These are phyloP conservation scores for Anser brachyrhynchus DNA, from an alignment of 2,113 vertebrate species.

Conservation along the genomic window DNA sequence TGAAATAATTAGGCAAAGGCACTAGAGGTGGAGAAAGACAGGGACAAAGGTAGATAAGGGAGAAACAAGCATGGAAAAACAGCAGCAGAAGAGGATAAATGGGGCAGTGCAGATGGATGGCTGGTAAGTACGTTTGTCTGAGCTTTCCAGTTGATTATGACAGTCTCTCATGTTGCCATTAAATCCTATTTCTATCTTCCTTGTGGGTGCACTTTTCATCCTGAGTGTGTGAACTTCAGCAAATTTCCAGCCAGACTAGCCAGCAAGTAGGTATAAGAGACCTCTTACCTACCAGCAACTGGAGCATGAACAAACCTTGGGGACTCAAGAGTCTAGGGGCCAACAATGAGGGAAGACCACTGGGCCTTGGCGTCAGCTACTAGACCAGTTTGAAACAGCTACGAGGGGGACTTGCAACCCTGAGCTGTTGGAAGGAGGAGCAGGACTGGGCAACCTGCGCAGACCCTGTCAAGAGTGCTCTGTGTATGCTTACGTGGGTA, in stretches of 20 bases:
- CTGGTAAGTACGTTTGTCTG: background rate
- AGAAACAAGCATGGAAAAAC: background rate
- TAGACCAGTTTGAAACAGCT: background rate
- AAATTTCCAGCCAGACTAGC: background rate
- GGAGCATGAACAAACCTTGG: rapidly evolving
- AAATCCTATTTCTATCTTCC: background rate
- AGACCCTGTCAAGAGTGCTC: background rate
- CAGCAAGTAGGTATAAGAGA: background rate
- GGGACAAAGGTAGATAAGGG: background rate
- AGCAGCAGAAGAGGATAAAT: background rate
- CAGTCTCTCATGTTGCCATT: background rate
- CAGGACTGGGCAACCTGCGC: rapidly evolving
- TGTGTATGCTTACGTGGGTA: background rate
- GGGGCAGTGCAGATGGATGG: background rate
- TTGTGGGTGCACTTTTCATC: background rate
- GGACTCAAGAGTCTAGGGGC: background rate
- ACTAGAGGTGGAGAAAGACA: background rate
- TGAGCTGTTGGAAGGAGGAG: background rate
- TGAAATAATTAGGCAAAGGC: background rate
- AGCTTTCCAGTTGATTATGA: background rate
- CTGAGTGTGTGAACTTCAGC: background rate
- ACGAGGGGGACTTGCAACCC: background rate
- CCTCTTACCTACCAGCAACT: background rate
- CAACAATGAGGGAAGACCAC: background rate
- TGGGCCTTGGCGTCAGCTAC: background rate